Evolutionary conservation across 2,113 vertebrate species (phyloP).

Genomic region (Cranoglanis bouderius): DNA sequence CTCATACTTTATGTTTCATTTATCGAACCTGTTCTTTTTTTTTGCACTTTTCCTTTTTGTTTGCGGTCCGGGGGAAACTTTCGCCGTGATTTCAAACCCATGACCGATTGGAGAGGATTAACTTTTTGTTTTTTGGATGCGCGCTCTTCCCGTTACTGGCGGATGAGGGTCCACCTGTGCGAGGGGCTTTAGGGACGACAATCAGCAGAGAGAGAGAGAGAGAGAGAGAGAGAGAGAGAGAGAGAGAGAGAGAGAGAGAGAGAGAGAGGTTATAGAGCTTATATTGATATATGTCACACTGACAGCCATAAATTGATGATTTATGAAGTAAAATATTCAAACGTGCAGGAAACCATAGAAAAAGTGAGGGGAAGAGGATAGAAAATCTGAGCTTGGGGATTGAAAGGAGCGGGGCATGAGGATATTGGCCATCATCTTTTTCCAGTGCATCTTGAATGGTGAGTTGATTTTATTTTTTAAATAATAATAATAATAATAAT

Average conservation of each 20-base stretch:
- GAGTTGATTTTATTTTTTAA: slow-evolving; percentile 67
- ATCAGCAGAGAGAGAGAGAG: slow-evolving; percentile 59
- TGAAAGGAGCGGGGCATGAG: slow-evolving; percentile 92
- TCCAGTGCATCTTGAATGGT: slow-evolving; percentile 97
- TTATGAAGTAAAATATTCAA: slow-evolving; percentile 39
- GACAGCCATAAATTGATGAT: slow-evolving; percentile 26
- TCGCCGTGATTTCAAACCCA: slow-evolving; percentile 29
- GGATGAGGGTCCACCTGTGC: slow-evolving; percentile 67
- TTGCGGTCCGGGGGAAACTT: slow-evolving; percentile 30
- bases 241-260: slow-evolving; percentile 39
- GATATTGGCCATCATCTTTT: slow-evolving; percentile 94
- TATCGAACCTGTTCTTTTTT: slow-evolving; percentile 46
- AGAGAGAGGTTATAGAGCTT: slow-evolving; percentile 35
- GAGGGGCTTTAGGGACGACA: slow-evolving; percentile 67
- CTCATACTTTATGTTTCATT: slow-evolving; percentile 49
- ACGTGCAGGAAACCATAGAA: slow-evolving; percentile 48
- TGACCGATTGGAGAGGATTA: slow-evolving; percentile 52
- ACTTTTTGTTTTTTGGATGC: slow-evolving; percentile 52
- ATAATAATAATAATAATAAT: slow-evolving; percentile 5
- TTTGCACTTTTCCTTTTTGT: slow-evolving; percentile 54
- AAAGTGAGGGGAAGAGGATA: slow-evolving; percentile 68
- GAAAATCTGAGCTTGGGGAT: slow-evolving; percentile 79
- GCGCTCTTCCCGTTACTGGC: slow-evolving; percentile 50
- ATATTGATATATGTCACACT: slow-evolving; percentile 22
- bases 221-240: slow-evolving; percentile 28